These are phyloP conservation scores for Amphibalanus amphitrite DNA, from an alignment of 1,140 invertebrate genomes.

Conservation along the genomic window DNA sequence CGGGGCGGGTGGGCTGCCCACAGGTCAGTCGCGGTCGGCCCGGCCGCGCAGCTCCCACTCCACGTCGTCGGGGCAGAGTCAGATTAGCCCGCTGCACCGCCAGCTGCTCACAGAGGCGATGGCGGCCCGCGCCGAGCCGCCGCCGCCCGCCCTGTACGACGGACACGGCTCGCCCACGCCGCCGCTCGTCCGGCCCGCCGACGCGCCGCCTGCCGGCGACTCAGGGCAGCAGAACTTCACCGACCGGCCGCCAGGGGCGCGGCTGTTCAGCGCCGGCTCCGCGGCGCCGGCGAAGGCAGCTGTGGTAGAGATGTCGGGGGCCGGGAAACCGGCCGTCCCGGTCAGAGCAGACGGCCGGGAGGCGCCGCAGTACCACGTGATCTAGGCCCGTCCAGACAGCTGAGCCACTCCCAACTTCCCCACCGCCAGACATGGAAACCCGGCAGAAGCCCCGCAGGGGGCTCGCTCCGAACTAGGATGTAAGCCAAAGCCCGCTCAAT, in stretches of 20 bases:
- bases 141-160: not conserved
- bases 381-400: not conserved
- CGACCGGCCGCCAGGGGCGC: not conserved
- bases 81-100: not conserved
- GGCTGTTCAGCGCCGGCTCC: too few species aligned
- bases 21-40: too few species aligned
- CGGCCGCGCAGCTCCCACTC: too few species aligned
- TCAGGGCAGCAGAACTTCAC: not conserved
- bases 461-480: too few species aligned
- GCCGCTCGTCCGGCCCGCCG: not conserved
- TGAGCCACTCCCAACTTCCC: not conserved
- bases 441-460: too few species aligned
- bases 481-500: not conserved
- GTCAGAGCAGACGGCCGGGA: not conserved
- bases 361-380: not conserved
- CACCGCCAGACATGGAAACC: too few species aligned
- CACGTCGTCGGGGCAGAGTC: not conserved
- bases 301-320: not conserved
- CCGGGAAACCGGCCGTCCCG: not conserved
- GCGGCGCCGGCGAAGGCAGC: too few species aligned
- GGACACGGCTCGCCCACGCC: not conserved
- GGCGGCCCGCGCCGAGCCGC: too few species aligned
- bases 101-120: not conserved
- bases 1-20: too few species aligned
- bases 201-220: not conserved